These are phyloP conservation scores for Xiphophorus couchianus DNA, from an alignment of 2,113 vertebrate genomes.

Conservation along the genomic window DNA sequence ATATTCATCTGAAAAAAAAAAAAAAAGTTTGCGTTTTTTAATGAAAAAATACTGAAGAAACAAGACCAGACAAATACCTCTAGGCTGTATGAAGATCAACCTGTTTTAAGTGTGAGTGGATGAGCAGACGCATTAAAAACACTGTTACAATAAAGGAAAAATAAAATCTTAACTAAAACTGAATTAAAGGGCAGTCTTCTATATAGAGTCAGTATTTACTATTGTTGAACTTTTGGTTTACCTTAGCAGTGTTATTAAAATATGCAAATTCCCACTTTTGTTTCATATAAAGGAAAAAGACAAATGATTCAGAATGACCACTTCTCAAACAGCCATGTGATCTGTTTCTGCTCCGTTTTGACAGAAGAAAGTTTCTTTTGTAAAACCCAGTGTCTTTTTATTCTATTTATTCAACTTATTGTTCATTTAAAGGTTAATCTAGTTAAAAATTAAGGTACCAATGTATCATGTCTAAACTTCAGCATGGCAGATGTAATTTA, in stretches of 20 bases:
- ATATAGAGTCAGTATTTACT: slow-evolving; percentile 77
- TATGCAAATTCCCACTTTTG: slow-evolving; percentile 69
- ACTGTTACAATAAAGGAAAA: slow-evolving; percentile 36
- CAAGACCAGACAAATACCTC: slow-evolving; percentile 64
- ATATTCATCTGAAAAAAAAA: slow-evolving; percentile 48
- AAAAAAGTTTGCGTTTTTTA: slow-evolving; percentile 56
- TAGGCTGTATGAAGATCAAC: slow-evolving; percentile 64
- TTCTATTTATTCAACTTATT: slow-evolving; percentile 79
- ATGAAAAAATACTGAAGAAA: slow-evolving; percentile 40
- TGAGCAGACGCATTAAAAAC: slow-evolving; percentile 51
- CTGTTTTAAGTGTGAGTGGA: slow-evolving; percentile 68
- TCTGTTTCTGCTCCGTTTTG: slow-evolving; percentile 68
- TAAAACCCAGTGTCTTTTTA: slow-evolving; percentile 74
- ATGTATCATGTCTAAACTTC: slow-evolving; percentile 76
- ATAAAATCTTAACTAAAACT: slow-evolving; percentile 31
- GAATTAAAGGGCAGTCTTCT: slow-evolving; percentile 64
- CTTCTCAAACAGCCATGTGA: slow-evolving; percentile 48
- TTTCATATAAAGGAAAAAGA: slow-evolving; percentile 63
- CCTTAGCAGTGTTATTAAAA: slow-evolving; percentile 76
- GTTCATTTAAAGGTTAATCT: slow-evolving; percentile 74
- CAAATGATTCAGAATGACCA: slow-evolving; percentile 44
- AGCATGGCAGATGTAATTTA: slow-evolving; percentile 86
- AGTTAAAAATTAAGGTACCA: slow-evolving; percentile 67
- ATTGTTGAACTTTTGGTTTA: slow-evolving; percentile 72
- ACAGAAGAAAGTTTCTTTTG: slow-evolving; percentile 69